Evolutionary conservation across 2,888 invertebrate genomes (phyloP).

Genomic region (Oxystoma pomonae): DNA sequence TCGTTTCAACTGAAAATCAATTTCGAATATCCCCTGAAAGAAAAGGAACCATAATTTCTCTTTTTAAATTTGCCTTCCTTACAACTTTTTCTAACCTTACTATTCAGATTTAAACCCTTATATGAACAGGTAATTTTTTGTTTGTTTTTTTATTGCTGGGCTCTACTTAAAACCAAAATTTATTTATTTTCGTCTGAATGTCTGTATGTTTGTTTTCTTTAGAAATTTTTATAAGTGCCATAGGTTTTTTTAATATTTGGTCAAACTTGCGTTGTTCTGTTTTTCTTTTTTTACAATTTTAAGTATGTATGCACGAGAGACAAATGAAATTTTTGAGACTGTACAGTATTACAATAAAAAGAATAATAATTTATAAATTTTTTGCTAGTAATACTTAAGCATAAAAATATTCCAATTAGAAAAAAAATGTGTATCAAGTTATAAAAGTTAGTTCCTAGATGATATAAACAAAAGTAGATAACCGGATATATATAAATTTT

Average conservation of each 20-base stretch:
- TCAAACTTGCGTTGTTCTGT: too few species aligned
- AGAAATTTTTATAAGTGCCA: background rate
- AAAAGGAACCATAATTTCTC: too few species aligned
- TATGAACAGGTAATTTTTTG: too few species aligned
- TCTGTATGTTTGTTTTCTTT: background rate
- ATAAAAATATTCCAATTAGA: background rate
- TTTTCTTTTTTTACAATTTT: too few species aligned
- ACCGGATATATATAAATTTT: background rate
- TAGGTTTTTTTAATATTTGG: too few species aligned
- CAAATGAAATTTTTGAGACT: constrained; percentile 27
- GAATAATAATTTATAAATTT: background rate
- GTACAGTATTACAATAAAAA: constrained; percentile 44
- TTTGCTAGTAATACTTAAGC: background rate
- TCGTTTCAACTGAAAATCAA: too few species aligned
- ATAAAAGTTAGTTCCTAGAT: background rate
- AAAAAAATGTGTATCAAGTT: background rate
- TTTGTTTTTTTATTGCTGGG: too few species aligned
- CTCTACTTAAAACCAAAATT: background rate
- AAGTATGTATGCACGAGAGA: background rate
- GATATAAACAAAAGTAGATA: background rate
- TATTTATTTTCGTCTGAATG: background rate
- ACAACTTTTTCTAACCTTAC: too few species aligned
- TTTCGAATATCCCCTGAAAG: too few species aligned
- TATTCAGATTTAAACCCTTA: too few species aligned
- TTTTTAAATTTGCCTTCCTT: too few species aligned